A percentile compares a stretch with the other conserved stretches of the same genome.
phyloP scores from a whole-genome alignment of 2,888 invertebrate species.

The Ormia ochracea region DNA sequence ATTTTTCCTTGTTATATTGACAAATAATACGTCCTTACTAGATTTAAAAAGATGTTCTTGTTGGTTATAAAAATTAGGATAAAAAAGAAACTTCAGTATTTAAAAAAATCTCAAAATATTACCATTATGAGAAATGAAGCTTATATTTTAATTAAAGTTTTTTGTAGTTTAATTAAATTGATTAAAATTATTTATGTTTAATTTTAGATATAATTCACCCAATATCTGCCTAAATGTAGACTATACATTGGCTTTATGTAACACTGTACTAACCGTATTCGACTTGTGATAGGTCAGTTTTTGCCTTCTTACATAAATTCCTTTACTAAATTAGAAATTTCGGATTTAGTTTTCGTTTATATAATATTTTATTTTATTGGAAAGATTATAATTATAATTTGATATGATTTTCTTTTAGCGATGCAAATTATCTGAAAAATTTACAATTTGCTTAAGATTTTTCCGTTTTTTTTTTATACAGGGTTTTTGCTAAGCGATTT shows the following conservation, averaged over 20 bases:
- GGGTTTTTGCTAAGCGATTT: slow-evolving; percentile 20
- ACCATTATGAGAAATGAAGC: no score
- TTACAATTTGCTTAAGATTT: no score
- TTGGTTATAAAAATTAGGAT: no score
- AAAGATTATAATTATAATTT: background rate
- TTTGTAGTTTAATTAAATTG: no score
- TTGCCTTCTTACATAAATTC: slow-evolving; percentile 36
- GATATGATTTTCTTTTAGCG: slow-evolving; percentile 14
- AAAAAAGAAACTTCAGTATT: no score
- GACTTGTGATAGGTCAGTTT: slow-evolving; percentile 56
- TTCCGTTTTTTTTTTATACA: background rate
- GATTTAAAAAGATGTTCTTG: no score
- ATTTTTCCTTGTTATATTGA: no score
- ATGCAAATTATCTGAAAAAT: slow-evolving; percentile 15
- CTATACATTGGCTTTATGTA: slow-evolving; percentile 3
- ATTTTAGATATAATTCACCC: background rate
- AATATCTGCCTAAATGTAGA: slow-evolving; percentile 35
- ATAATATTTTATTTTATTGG: background rate
- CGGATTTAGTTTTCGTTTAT: background rate
- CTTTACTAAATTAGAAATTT: slow-evolving; percentile 5
- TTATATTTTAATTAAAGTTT: no score
- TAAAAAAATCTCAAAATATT: no score
- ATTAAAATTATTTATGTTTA: background rate
- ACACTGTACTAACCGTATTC: slow-evolving; percentile 56
- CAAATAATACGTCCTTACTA: no score